Evolutionary conservation across 2,888 invertebrate species (phyloP), one percentile per base, ranked within the genome.

Genomic region (Tipula unca): DNA sequence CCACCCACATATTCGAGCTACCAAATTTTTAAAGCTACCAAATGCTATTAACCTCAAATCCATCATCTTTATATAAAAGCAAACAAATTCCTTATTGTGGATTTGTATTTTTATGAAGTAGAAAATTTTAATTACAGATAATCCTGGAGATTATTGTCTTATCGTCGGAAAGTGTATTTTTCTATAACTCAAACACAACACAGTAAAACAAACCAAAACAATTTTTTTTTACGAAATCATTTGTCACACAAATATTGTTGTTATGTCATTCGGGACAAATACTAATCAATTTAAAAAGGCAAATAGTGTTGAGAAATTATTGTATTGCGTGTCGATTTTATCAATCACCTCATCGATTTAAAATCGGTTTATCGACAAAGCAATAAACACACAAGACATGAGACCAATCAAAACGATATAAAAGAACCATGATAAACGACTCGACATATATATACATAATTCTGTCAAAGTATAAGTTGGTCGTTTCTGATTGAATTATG

Each of bases 41-140:
- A 54, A 54, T 54, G 48, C 48, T 17, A 54, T 54, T 17, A 54
- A 54, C 48, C 17, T 17, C 48, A 54, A 54, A 17, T 17, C 48
- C 4, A 17, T 17, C 48, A 54, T 54, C 48, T 17, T n/a, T n/a
- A n/a, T 6, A 35, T 35, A 54, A 54, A n/a, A 54, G 6, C 48
- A 54, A 54, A 17, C 17, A 54, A 54, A 54, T 54, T 54, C 48
- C 17, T 20, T 17, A 54, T n/a, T n/a, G n/a, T 54, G 48, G 48
- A 54, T 17, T 54, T 54, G 17, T 54, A 5, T 54, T 54, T 54
- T 54, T 54, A 54, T 54, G 48, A 25, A 69, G 69, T 25, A 69
- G 69, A 69, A 69, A 69, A 69, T 69, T 69, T 69, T 69, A 69
- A 69, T 69, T 69, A 69, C 69, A 69, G 69, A 69, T 69, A 69